Conservation (phyloP, 2,113 vertebrate genomes). For the Ptilorrhoa leucosticta region DNA sequence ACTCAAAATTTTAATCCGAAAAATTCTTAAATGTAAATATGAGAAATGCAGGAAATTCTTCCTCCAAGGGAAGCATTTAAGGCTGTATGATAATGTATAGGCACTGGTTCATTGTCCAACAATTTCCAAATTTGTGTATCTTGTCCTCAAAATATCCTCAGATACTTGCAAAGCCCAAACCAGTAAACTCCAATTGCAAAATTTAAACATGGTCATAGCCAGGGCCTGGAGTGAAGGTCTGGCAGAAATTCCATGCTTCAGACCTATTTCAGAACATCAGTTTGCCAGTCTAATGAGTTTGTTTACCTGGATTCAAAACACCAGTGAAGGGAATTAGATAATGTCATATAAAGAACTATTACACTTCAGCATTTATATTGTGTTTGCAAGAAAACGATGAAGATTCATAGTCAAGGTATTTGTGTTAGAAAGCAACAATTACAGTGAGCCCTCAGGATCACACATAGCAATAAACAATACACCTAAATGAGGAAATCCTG, state of each 20-base stretch:
- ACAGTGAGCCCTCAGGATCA: not conserved
- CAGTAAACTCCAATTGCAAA: not conserved
- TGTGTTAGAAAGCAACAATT: not conserved
- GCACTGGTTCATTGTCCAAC: not conserved
- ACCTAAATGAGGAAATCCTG: not conserved
- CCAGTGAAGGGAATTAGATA: not conserved
- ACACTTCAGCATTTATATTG: not conserved
- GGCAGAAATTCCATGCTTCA: not conserved
- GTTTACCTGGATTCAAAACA: not conserved
- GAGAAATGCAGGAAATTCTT: not conserved
- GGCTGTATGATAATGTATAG: not conserved
- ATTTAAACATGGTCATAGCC: not conserved
- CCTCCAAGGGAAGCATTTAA: not conserved
- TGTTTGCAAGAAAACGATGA: not conserved
- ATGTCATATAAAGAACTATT: not conserved
- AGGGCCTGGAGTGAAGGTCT: not conserved
- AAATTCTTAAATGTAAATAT: not conserved
- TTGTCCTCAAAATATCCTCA: not conserved
- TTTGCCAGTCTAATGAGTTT: not conserved
- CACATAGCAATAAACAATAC: not conserved
- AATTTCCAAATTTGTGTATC: not conserved
- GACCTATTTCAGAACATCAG: not conserved
- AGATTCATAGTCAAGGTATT: not conserved
- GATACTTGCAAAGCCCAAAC: not conserved
- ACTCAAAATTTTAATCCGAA: not conserved